A percentile compares a stretch with the other conserved stretches of the same genome.
Evolutionary conservation across 64 coral and sea anemone species (phyloP).

Genomic region (Hydrozoanthus tunicans): DNA sequence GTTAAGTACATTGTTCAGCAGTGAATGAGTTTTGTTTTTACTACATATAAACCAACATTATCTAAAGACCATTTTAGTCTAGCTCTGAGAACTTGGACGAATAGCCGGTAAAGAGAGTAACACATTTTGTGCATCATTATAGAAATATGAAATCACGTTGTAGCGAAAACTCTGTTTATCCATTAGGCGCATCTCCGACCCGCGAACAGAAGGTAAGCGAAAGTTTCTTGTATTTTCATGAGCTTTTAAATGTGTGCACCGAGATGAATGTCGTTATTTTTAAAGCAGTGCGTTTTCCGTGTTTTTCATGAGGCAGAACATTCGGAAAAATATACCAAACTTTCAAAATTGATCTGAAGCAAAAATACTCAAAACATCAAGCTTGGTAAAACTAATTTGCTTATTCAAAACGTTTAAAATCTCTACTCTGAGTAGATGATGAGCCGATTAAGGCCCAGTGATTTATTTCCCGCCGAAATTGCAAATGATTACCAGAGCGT

Average conservation of each 20-base stretch:
- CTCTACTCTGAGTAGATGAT: no score
- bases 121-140: not conserved
- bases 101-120: not conserved
- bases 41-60: constrained; percentile 14
- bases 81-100: not conserved
- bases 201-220: constrained; percentile 14
- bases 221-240: not conserved
- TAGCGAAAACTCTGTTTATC: not conserved
- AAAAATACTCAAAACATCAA: no score
- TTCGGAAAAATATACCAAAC: not conserved
- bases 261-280: not conserved
- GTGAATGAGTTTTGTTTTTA: constrained; percentile 24
- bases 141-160: constrained; percentile 44
- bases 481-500: no score
- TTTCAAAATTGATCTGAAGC: no score
- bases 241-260: not conserved
- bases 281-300: not conserved
- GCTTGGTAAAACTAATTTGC: not conserved
- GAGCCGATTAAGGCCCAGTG: not conserved
- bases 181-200: not conserved
- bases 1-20: constrained; percentile 19
- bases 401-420: not conserved
- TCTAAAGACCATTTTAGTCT: not conserved
- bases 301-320: not conserved
- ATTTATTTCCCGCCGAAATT: not conserved